Evolutionary conservation across 1,140 invertebrate genomes (phyloP).

Genomic region (Aphaenogaster floridana): DNA sequence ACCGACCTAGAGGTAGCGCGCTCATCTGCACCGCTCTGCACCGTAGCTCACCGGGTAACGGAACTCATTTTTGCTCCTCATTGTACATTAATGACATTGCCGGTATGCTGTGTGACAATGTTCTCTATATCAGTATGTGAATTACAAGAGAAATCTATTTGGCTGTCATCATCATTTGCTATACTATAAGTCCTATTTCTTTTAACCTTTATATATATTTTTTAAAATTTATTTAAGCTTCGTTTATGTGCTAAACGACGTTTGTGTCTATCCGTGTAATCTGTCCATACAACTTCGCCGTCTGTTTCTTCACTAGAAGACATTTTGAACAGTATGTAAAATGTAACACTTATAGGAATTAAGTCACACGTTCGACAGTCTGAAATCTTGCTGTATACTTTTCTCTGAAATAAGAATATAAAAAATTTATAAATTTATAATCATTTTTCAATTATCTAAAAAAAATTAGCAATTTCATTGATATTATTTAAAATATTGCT

Average conservation of each 20-base stretch:
- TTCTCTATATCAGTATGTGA: background rate
- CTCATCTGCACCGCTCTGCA: too few relatives aligned
- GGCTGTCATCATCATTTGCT: background rate
- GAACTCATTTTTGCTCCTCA: too few relatives aligned
- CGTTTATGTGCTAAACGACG: background rate
- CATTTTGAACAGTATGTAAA: background rate
- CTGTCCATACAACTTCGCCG: background rate
- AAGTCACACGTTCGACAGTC: too few relatives aligned
- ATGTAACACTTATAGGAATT: background rate
- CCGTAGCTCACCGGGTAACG: too few relatives aligned
- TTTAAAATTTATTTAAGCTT: background rate
- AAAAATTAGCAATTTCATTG: too few relatives aligned
- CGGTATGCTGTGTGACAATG: background rate
- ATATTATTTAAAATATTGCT: too few relatives aligned
- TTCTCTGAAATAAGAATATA: background rate
- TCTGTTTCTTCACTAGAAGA: background rate
- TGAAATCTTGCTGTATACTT: background rate
- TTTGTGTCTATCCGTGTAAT: background rate
- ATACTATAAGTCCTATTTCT: background rate
- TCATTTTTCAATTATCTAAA: too few relatives aligned
- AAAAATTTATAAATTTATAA: background rate
- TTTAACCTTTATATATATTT: background rate
- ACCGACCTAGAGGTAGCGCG: too few relatives aligned
- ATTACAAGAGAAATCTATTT: background rate
- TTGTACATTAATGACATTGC: background rate